Evolutionary conservation across 2,888 invertebrate genomes (phyloP), one percentile per base, ranked within the genome.

Genomic region (Tenodera sinensis): DNA sequence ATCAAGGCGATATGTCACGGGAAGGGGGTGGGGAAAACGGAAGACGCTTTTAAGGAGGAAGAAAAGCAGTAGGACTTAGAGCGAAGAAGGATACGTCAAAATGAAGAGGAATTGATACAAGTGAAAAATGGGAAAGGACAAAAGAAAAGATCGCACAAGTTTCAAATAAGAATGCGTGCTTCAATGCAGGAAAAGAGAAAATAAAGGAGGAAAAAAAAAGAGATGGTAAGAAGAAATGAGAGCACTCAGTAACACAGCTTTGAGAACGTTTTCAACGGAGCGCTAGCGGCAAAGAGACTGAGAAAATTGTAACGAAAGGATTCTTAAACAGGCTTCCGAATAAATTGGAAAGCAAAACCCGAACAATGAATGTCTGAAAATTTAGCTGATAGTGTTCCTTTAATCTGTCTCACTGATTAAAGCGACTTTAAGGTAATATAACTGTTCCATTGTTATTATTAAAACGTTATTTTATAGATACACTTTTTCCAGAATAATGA

Each of bases 41-140:
- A 71, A 71, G 54, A 20, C 54, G 54, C 54, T 71, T 71, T 42
- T 71, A 71, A 71, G 85, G 85, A 87, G 83, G 87, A 47, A 71
- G 28, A 89, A 85, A 83, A 28, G n/a, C 71, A 34, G 42, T 8
- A 42, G 25, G 82, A 85, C 20, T 83, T 82, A 28, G 42, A 12
- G 34, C 54, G 34, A 88, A 85, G 83, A 89, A 83, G 82, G 87
- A 89, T 84, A 87, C 81, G 87, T 89, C 89, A 89, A 88, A 83
- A 83, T 42, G 88, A 82, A 88, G 83, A 85, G 85, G 86, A 89
- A 89, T 88, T 89, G 89, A 89, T 88, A 88, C 88, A 89, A 89
- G 88, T 83, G 83, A 42, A 84, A 86, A 47, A 82, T 83, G 47
- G 84, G 86, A 47, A 82, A 85, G 47, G 82, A 88, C 54, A 83